Percentiles rank a stretch among this genome's conserved stretches.
These are phyloP conservation scores for Cheirogaleus major DNA, from an alignment of 2,797 vertebrate species.

Conservation along the genomic window DNA sequence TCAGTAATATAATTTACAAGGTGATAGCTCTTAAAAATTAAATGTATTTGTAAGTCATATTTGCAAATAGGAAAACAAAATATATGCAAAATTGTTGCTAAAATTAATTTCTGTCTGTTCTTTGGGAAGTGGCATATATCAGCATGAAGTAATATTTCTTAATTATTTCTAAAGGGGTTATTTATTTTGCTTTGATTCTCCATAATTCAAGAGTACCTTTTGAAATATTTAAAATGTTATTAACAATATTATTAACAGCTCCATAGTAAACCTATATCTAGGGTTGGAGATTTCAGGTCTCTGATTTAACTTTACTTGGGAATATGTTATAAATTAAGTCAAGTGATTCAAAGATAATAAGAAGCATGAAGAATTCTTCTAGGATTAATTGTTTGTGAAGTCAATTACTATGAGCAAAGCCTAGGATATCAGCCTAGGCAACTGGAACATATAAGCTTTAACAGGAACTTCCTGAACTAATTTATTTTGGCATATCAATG, in stretches of 20 bases:
- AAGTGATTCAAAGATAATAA: constrained; percentile 35
- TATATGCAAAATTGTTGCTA: neutral
- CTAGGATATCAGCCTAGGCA: constrained; percentile 34
- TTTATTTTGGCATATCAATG: constrained; percentile 35
- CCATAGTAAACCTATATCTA: neutral
- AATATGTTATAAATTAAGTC: constrained; percentile 63
- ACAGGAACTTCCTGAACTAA: neutral
- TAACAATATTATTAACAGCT: neutral
- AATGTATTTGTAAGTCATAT: neutral
- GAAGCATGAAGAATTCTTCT: constrained; percentile 1
- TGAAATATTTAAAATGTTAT: constrained; percentile 29
- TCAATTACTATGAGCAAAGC: constrained; percentile 34
- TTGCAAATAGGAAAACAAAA: neutral
- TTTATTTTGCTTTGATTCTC: constrained; percentile 1
- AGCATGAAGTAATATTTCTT: neutral
- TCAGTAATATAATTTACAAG: neutral
- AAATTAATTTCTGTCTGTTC: neutral
- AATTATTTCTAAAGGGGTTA: neutral
- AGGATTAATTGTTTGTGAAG: neutral
- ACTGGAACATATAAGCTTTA: constrained; percentile 23
- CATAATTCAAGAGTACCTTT: neutral
- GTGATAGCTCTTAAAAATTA: neutral
- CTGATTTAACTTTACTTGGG: constrained; percentile 62
- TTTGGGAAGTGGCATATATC: neutral
- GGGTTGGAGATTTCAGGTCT: constrained; percentile 23